Percentiles rank a stretch among this genome's conserved stretches.
These are phyloP conservation scores for Epinephelus fuscoguttatus DNA, from an alignment of 2,113 vertebrate species.

Conservation along the genomic window DNA sequence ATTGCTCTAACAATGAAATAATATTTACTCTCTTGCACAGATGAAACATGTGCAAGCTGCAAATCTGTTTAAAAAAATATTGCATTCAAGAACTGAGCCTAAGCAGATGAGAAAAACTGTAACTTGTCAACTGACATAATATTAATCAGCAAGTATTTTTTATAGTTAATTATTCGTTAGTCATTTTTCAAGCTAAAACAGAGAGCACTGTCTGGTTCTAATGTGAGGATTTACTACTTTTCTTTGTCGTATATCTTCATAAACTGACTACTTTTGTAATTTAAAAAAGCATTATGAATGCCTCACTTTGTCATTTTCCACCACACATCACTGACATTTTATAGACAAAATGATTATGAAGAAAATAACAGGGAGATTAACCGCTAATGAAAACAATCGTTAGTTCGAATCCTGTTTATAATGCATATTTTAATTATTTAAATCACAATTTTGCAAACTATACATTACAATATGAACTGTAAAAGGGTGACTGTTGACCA, in stretches of 20 bases:
- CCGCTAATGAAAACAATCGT: background rate
- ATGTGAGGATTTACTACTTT: background rate
- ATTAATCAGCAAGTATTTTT: background rate
- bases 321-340: background rate
- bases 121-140: background rate
- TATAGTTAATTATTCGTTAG: background rate
- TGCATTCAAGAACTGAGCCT: no score
- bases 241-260: background rate
- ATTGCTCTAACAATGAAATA: no score
- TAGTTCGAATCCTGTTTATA: background rate
- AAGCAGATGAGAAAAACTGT: no score
- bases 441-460: conserved; percentile 13
- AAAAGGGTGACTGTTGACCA: no score
- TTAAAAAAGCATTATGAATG: background rate
- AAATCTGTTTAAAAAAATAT: no score
- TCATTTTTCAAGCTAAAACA: background rate
- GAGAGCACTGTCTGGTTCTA: background rate
- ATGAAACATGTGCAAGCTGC: no score
- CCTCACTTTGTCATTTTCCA: background rate
- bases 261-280: background rate
- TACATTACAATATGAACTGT: background rate
- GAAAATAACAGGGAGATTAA: conserved; percentile 3
- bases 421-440: conserved; percentile 21
- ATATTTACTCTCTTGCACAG: no score
- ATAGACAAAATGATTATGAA: background rate